These are phyloP conservation scores for Acrobasis consociella DNA, from an alignment of 2,888 invertebrate genomes.

Conservation along the genomic window DNA sequence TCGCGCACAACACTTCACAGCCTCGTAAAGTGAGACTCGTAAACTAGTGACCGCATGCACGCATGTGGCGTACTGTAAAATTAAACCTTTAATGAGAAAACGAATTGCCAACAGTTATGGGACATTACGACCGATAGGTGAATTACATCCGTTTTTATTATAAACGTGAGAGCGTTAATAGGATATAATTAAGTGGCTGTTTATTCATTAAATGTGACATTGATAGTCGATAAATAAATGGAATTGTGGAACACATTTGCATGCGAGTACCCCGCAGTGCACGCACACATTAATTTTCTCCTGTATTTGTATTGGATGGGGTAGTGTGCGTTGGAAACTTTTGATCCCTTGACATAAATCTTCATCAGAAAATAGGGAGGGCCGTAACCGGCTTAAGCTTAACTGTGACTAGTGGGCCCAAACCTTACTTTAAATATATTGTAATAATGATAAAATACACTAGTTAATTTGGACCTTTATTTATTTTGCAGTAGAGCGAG, in stretches of 20 bases:
- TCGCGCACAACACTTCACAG: conserved; percentile 56
- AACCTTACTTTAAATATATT: conserved; percentile 79
- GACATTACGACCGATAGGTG: conserved; percentile 54
- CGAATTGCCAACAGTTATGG: conserved; percentile 60
- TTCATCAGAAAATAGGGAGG: conserved; percentile 82
- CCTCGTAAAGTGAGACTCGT: conserved; percentile 55
- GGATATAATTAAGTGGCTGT: conserved; percentile 36
- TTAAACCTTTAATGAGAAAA: conserved; percentile 68
- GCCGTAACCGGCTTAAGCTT: conserved; percentile 82
- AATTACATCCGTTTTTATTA: conserved; percentile 60
- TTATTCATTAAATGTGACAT: conserved; percentile 64
- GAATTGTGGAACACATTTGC: conserved; percentile 54
- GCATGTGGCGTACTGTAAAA: conserved; percentile 51
- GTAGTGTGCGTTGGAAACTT: conserved; percentile 73
- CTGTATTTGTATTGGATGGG: conserved; percentile 30
- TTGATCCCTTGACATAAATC: conserved; percentile 82
- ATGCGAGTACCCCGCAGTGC: conserved; percentile 43
- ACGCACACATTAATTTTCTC: conserved; percentile 44
- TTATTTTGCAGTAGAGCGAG: conserved; percentile 67
- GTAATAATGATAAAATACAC: conserved; percentile 80
- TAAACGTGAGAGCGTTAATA: conserved; percentile 47
- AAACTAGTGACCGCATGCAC: conserved; percentile 45
- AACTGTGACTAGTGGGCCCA: conserved; percentile 77
- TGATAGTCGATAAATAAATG: conserved; percentile 56
- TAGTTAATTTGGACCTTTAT: conserved; percentile 73